Evolutionary conservation across 1,140 invertebrate genomes (phyloP), one percentile per base, ranked within the genome.

Genomic region (Zaprionus gabonicus): DNA sequence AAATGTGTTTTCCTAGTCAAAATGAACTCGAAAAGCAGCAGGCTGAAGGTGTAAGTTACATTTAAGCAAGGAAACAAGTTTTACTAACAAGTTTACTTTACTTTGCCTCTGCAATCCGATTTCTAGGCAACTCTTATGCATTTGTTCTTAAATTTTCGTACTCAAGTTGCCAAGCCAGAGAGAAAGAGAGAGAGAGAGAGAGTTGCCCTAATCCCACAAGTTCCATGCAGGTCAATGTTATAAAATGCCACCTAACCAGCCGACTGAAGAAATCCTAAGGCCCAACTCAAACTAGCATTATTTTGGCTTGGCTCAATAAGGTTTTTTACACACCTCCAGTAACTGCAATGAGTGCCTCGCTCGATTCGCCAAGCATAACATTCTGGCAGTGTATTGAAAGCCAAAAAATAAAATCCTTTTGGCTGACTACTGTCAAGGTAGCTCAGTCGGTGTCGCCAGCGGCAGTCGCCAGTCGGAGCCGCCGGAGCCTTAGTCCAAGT

Each of bases 341-440:
- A 13, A 0, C 63, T 57, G 12, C n/a, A n/a, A 13, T 15, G 38
- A 55, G 31, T 38, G 1, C 15, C 38, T 38, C 4, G 13, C 31
- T n/a, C 9, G 23, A 6, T 20, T 56, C 31, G 5, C 31, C 53
- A 10, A 2, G 9, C 27, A n/a, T 9, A 15, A 17, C 28, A 20
- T 49, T 58, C 5, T 41, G 31, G 36, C 34, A 84, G 81, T 56
- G 82, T 84, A 81, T 84, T 57, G 17, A 77, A 77, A 77, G 69
- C 59, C 62, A 65, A 83, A 60, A 80, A 63, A 53, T 60, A 69
- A 85, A 87, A 86, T 87, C 80, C 83, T 82, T 86, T 86, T 87
- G 76, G 66, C 80, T 82, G 83, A 80, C 82, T 86, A 86, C 82
- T 86, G 82, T 86, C 82, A 86, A 87, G 82, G 82, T 86, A 76